Percentiles rank a stretch among this genome's conserved stretches.
Conservation (phyloP, 2,113 vertebrate genomes). For the Crotalus tigris region DNA sequence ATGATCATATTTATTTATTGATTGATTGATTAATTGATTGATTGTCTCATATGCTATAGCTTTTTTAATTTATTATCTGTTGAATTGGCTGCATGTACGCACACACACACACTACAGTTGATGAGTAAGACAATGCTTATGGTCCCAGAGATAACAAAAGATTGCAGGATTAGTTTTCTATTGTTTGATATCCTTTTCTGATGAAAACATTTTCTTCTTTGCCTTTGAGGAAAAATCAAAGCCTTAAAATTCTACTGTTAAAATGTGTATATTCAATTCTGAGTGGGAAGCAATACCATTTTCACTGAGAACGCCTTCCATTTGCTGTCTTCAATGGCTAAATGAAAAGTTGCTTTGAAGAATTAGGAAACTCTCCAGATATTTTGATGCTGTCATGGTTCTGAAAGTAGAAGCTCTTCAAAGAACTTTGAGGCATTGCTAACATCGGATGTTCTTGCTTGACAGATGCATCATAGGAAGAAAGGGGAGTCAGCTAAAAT, state of each 20-base stretch:
- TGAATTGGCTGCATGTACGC: no score
- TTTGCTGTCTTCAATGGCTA: neutral
- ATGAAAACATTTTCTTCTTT: neutral
- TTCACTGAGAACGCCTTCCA: neutral
- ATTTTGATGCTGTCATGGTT: neutral
- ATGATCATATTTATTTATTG: no score
- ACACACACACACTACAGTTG: neutral
- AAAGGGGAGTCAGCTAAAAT: neutral
- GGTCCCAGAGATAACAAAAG: neutral
- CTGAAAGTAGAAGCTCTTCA: no score
- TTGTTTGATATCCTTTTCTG: neutral
- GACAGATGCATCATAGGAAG: neutral
- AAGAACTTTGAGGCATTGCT: no score
- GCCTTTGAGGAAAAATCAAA: neutral
- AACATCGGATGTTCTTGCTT: no score
- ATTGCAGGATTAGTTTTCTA: neutral
- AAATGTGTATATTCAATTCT: neutral
- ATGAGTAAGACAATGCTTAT: neutral
- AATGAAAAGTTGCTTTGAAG: neutral
- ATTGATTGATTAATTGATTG: no score
- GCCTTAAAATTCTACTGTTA: neutral
- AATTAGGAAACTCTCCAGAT: neutral
- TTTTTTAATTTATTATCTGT: no score
- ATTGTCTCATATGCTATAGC: no score
- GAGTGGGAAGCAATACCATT: neutral